Base-by-base conservation (phyloP, 2,888 invertebrate species). In the Sturmia bella region DNA sequence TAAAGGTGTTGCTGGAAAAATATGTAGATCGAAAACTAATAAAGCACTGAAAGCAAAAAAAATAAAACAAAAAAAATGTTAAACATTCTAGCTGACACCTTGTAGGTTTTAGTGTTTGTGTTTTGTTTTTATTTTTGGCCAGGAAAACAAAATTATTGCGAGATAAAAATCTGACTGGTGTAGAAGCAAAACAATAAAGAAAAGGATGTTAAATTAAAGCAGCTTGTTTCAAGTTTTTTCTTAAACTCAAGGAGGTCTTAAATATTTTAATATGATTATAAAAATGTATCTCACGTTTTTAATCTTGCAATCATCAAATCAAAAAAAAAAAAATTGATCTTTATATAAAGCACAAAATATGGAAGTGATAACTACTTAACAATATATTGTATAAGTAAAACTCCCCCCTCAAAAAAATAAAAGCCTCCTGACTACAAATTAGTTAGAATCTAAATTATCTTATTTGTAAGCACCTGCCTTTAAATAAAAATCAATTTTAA, bases 251-350 rank as follows among this genome's bases (percentile, higher is more conserved):
- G 66, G 64, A 73, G 66, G 59, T 73, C 50, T 37, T 12, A 37
- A n/a, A 43, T 13, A 39, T 21, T 70, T 19, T 78, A 72, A 78
- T 72, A 9, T 57, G 64, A 64, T 72, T 72, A 72, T 52, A 50
- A 69, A 61, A 17, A 82, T 70, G 64, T 82, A 82, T 82, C 82
- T 82, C 82, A 82, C 78, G 82, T 82, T 78, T 81, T 56, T 48
- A 54, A 82, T 82, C 77, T 70, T 45, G 45, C 21, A 77, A 59
- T 69, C 73, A 74, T 70, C 54, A 54, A 32, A 27, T 3, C 27
- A 27, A 6, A 4, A 3, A 27, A 3, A 27, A 27, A 27, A 27
- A 50, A 56, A 37, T 45, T 39, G 48, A 21, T 32, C 50, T 32
- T 56, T 63, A 70, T 45, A 57, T 41, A 5, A 13, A 24, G 27